A percentile compares a stretch with the other conserved stretches of the same genome.
These are phyloP conservation scores for Drosophila tripunctata DNA, from an alignment of 2,888 invertebrate species.

Conservation along the genomic window DNA sequence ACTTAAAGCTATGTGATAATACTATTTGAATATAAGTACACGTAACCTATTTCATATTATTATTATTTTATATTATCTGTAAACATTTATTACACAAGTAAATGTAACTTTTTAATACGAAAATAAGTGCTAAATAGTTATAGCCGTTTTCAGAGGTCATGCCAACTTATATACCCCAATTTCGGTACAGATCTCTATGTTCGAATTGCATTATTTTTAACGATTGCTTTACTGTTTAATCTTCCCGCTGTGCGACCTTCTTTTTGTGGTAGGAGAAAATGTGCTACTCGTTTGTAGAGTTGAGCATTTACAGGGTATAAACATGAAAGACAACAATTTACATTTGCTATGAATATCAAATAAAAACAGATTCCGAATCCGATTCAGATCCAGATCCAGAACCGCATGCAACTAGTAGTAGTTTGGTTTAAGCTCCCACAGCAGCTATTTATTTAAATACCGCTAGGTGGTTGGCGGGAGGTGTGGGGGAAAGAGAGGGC, in stretches of 20 bases:
- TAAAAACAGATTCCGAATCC: slow-evolving; percentile 44
- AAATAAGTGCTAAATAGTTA: too few relatives aligned
- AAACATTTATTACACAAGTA: too few relatives aligned
- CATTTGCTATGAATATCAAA: slow-evolving; percentile 51
- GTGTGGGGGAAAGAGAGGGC: background rate
- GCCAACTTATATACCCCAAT: background rate
- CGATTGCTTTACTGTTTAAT: too few relatives aligned
- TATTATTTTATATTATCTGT: too few relatives aligned
- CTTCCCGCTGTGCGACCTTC: too few relatives aligned
- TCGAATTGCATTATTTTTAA: too few relatives aligned
- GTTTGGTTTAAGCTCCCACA: slow-evolving; percentile 39
- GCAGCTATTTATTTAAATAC: slow-evolving; percentile 56
- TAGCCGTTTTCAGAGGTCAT: too few relatives aligned
- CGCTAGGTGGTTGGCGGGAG: slow-evolving; percentile 22
- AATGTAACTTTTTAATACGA: too few relatives aligned
- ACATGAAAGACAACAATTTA: slow-evolving; percentile 57
- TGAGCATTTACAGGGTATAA: slow-evolving; percentile 10
- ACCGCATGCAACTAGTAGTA: slow-evolving; percentile 28
- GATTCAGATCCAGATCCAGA: slow-evolving; percentile 4
- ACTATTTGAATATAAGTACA: too few relatives aligned
- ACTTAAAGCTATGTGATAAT: too few relatives aligned
- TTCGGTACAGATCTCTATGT: background rate
- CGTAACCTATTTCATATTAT: too few relatives aligned
- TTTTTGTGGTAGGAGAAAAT: too few relatives aligned
- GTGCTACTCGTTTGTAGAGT: background rate